Evolutionary conservation across 2,113 vertebrate genomes (phyloP), one percentile per base, ranked within the genome.

Genomic region (Cettia cetti): DNA sequence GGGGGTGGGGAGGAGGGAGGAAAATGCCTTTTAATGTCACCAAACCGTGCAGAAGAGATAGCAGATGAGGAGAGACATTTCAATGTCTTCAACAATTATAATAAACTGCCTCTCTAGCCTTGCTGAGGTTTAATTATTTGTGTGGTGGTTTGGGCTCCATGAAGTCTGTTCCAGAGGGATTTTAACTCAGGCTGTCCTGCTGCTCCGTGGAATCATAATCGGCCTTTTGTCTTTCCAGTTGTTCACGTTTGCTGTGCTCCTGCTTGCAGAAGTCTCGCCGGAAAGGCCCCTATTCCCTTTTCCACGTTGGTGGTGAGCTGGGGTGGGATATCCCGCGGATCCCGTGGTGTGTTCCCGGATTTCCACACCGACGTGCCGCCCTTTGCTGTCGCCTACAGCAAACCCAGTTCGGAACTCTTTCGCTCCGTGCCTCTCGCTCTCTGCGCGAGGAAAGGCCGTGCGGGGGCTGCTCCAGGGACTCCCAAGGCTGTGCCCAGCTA

Each of bases 301-400:
- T 24, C 53, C 42, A 4, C 45, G 69, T 30, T 16, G 39, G 86
- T 16, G 8, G 20, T 5, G 81, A 94, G 92, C 40, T 19, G 28
- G 27, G 86, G 60, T 22, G 63, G 88, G 94, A 7, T 14, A 93
- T 93, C 97, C 82, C 44, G 21, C 82, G 50, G 92, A 96, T 97
- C 97, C 98, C 96, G 44, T 6, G 97, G 97, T 97, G 98, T 97
- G 96, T 97, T 97, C 98, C 97, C 98, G 96, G 90, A 96, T 98
- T 98, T 98, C 98, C 99, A 98, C 97, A 96, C n/a, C 98, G 97
- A 96, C 97, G 97, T 98, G 98, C 98, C 96, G 98, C 98, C 98
- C 98, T 98, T 98, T 98, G 98, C 98, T 98, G 98, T 96, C 98
- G 98, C 98, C 98, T 95, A 98, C 98, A 98, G 98, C 98, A 98